A percentile compares a stretch with the other conserved stretches of the same genome.
Conservation (phyloP, 2,113 vertebrate genomes). For the Jacana jacana region DNA sequence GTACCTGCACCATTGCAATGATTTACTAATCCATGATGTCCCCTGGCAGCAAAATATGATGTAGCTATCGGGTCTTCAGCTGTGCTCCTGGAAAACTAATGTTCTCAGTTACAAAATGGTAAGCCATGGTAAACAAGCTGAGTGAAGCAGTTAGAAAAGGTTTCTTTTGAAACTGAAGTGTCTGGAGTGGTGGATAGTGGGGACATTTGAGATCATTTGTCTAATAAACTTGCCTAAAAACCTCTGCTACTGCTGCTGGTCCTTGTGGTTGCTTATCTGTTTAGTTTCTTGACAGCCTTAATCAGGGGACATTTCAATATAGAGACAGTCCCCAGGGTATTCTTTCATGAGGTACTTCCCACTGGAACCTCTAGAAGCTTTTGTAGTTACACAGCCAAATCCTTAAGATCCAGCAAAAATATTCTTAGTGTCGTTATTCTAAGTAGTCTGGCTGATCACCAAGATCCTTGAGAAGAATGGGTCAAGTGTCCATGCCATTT, state of each 20-base stretch:
- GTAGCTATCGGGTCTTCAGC: not conserved
- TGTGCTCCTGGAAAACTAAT: not conserved
- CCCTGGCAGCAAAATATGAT: not conserved
- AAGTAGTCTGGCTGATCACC: fast-evolving
- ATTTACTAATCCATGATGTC: not conserved
- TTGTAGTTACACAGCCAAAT: not conserved
- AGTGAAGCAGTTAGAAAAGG: not conserved
- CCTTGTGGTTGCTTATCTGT: not conserved
- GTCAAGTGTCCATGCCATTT: not conserved
- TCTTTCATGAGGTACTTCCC: not conserved
- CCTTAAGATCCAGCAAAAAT: not conserved
- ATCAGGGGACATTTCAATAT: not conserved
- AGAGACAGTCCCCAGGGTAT: not conserved
- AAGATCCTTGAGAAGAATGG: not conserved
- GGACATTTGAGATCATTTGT: not conserved
- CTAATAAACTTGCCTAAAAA: not conserved
- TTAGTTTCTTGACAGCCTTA: not conserved
- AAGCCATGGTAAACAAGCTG: not conserved
- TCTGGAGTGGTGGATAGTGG: not conserved
- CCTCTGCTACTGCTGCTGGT: not conserved
- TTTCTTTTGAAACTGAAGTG: not conserved
- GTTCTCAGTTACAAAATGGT: not conserved
- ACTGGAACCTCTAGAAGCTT: not conserved
- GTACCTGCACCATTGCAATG: not conserved
- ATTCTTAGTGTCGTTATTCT: not conserved